Evolutionary conservation across 1,140 invertebrate species (phyloP).

Genomic region (Cyphomyrmex costatus): DNA sequence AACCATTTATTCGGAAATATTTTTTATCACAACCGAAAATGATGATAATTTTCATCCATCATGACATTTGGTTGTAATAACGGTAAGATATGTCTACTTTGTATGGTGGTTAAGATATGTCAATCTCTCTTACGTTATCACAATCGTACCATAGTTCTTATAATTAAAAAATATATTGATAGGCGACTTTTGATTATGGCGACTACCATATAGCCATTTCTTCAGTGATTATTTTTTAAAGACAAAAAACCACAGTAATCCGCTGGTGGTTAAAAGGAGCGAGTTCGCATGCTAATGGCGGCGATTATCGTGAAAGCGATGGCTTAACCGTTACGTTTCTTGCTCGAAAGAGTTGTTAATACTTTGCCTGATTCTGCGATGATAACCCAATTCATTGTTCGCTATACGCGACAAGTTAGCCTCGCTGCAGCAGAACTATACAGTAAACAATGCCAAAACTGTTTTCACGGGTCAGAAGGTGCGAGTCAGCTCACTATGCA

Average conservation of each 20-base stretch:
- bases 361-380: conserved; percentile 14
- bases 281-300: conserved; percentile 28
- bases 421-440: conserved; percentile 11
- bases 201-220: too few species aligned
- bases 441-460: conserved; percentile 75
- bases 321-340: conserved; percentile 20
- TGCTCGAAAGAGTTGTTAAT: conserved; percentile 52
- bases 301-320: conserved; percentile 39
- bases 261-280: neutral
- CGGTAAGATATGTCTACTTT: too few species aligned
- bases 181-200: too few species aligned
- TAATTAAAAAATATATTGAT: too few species aligned
- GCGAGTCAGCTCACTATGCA: conserved; percentile 66
- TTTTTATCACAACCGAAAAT: too few species aligned
- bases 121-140: too few species aligned
- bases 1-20: conserved; percentile 8
- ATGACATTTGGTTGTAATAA: too few species aligned
- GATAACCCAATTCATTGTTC: conserved; percentile 17
- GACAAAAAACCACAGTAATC: conserved; percentile 13
- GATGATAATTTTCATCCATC: too few species aligned
- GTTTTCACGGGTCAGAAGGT: conserved; percentile 74
- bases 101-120: too few species aligned
- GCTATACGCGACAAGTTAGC: conserved; percentile 7
- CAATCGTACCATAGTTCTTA: too few species aligned
- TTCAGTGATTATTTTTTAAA: conserved; percentile 13